Evolutionary conservation across 37 sponge, comb jelly and placozoan genomes (phyloP).

Genomic region (Hexactinellida sp.): DNA sequence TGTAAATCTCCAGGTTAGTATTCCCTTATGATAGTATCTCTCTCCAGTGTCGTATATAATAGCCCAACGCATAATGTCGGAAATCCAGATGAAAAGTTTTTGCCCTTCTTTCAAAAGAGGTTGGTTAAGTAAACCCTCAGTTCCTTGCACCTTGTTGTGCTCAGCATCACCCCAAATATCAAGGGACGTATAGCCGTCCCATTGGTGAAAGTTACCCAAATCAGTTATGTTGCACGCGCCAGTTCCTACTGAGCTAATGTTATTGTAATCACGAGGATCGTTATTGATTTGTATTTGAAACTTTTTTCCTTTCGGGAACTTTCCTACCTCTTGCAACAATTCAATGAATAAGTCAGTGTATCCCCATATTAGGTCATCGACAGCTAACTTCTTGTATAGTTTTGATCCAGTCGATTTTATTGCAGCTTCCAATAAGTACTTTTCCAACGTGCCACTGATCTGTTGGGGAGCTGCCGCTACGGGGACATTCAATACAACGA

Average conservation of each 20-base stretch:
- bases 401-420: neutral
- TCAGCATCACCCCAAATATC: constrained; percentile 26
- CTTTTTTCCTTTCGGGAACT: neutral
- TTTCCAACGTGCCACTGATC: neutral
- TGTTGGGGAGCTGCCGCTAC: neutral
- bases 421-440: neutral
- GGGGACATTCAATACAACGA: neutral
- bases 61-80: constrained; percentile 45
- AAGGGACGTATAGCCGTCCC: constrained; percentile 34
- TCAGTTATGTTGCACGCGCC: constrained; percentile 31
- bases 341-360: constrained; percentile 47
- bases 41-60: neutral
- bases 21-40: neutral
- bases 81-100: constrained; percentile 38
- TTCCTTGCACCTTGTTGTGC: constrained; percentile 49
- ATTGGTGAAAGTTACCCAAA: constrained; percentile 42
- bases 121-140: constrained; percentile 66
- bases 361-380: constrained; percentile 41
- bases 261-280: constrained; percentile 19
- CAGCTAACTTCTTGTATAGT: constrained; percentile 26
- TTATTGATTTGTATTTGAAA: neutral
- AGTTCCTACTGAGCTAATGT: constrained; percentile 35
- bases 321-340: constrained; percentile 3
- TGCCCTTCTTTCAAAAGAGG: constrained; percentile 49
- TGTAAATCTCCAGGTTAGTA: neutral